Base-by-base conservation (phyloP, 2,888 invertebrate genomes). In the Beris chalybata region DNA sequence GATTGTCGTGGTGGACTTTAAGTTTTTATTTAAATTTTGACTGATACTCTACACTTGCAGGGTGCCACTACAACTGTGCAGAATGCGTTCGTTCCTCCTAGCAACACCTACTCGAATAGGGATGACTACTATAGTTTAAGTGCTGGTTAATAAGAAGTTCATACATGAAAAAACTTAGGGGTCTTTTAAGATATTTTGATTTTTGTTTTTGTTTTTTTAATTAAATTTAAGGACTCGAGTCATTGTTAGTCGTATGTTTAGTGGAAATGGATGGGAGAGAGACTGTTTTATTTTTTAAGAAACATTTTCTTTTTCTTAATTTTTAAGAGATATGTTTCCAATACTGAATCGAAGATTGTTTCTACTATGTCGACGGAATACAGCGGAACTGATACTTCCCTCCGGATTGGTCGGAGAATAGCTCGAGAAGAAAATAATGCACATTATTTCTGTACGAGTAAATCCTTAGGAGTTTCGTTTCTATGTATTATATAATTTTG, bases 41-140 rank as follows among this genome's bases (percentile, higher is more conserved):
- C n/a, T 29, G 12, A 22, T 15, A 53, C 12, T 11, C 29, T 29
- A 30, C 29, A 13, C 5, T 29, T 30, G 12, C 15, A 22, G 67
- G 56, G 9, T 38, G 7, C 38, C 54, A 4, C 13, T 5, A 9
- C 31, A 12, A 6, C n/a, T 56, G 5, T 22, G 5, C 50, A 61
- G 61, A 30, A 50, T 32, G 61, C 61, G 50, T 61, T 61, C 22
- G 15, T 32, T 4, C 52, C 61, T 50, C 61, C 61, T 50, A 50
- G 61, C 38, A 32, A 31, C 11, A 52, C 61, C 13, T 61, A 50
- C 50, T 32, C 15, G 22, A 61, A 38, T 38, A 50, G 38, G 30
- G 38, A 50, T 3, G 67, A 69, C 9, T 69, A 69, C 15, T 69
- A 69, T 15, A 66, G 67, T 15, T 30, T 69, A 48, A 69, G 67